Conservation (phyloP, 2,113 vertebrate genomes). For the Aphelocoma coerulescens region DNA sequence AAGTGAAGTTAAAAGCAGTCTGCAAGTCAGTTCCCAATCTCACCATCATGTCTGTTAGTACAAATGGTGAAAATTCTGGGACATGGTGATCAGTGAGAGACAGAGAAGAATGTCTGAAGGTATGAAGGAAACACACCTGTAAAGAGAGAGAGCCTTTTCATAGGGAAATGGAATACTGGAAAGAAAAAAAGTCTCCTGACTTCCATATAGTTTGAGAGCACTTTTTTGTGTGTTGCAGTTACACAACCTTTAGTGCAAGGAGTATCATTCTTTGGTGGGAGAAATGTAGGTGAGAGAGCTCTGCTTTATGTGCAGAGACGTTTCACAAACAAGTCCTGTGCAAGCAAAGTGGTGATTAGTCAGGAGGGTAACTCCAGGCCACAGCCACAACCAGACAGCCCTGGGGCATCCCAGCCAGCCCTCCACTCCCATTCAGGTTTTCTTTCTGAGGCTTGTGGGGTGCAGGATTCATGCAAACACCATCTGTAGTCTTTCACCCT, state of each 20-base stretch:
- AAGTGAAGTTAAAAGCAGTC: background rate
- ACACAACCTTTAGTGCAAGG: background rate
- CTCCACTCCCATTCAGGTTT: background rate
- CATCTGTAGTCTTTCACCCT: background rate
- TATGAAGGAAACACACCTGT: background rate
- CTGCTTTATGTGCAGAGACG: background rate
- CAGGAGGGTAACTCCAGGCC: background rate
- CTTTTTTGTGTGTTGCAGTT: background rate
- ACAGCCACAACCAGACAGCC: background rate
- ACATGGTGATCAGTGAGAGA: background rate
- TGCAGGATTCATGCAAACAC: background rate
- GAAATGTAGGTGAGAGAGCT: background rate
- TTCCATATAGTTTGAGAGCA: background rate
- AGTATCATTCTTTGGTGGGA: background rate
- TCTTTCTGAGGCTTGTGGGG: background rate
- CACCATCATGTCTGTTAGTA: background rate
- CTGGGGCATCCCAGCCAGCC: background rate
- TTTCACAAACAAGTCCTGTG: background rate
- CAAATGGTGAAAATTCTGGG: background rate
- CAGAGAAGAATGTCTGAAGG: background rate
- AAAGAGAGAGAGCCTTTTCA: background rate
- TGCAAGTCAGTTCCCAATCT: background rate
- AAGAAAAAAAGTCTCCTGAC: background rate
- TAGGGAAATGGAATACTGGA: background rate
- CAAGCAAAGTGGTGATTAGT: background rate